Percentiles rank a stretch among this genome's conserved stretches.
Conservation (phyloP, 2,113 vertebrate genomes). For the Vireo altiloquus region DNA sequence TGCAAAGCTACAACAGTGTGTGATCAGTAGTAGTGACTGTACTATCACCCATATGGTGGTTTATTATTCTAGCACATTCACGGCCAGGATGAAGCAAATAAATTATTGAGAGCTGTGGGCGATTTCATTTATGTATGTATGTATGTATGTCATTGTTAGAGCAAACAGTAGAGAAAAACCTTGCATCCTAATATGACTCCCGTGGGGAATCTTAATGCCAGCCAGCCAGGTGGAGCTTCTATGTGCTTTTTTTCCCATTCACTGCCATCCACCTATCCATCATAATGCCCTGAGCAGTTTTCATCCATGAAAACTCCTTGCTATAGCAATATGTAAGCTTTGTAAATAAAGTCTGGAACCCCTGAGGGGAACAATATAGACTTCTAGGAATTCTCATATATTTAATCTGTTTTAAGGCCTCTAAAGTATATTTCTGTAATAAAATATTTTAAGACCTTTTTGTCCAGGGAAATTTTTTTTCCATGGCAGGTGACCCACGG, state of each 20-base stretch:
- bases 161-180: conserved; percentile 6
- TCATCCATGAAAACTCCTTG: conserved; percentile 5
- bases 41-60: background rate
- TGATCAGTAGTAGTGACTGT: background rate
- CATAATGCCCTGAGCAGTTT: background rate
- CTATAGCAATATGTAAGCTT: conserved; percentile 11
- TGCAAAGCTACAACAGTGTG: background rate
- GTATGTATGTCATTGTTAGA: conserved; percentile 3
- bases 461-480: conserved; percentile 33
- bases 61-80: conserved; percentile 21
- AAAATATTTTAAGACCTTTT: conserved; percentile 46
- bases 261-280: background rate
- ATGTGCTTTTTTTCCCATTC: background rate
- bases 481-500: conserved; percentile 20
- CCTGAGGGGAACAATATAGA: background rate
- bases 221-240: background rate
- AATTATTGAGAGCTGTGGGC: conserved; percentile 30
- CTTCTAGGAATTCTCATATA: conserved; percentile 33
- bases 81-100: conserved; percentile 15
- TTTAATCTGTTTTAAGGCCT: conserved; percentile 45
- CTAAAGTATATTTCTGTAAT: conserved; percentile 30
- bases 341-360: conserved; percentile 7
- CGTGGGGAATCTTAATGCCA: background rate
- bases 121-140: conserved; percentile 25
- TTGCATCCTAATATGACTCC: conserved; percentile 4